Evolutionary conservation across 2,797 vertebrate species (phyloP), one percentile per base, ranked within the genome.

Genomic region (Podargus strigoides): DNA sequence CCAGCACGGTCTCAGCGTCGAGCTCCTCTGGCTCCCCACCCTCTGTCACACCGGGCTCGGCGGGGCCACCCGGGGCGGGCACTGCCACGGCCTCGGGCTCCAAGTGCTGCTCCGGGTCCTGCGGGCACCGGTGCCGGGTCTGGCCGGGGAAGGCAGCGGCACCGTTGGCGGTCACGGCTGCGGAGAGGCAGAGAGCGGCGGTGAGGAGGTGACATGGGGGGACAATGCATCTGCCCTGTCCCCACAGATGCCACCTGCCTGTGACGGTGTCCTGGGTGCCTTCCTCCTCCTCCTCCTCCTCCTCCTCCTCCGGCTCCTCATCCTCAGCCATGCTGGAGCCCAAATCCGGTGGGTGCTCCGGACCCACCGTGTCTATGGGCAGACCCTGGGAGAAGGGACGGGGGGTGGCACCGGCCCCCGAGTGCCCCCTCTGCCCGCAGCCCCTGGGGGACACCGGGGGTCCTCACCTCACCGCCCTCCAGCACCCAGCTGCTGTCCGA

Each of bases 401-500:
- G 17, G 27, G 34, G 9, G 41, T 4, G 26, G 22, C 46, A 66
- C 4, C 6, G 12, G 11, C 19, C 17, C 41, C 36, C n/a, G n/a
- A n/a, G n/a, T 15, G 7, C 21, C n/a, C 8, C 20, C 32, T 19
- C 10, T 44, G 14, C 44, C 62, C 9, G 12, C 41, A 42, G 44
- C 22, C 23, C n/a, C 5, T n/a, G n/a, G 17, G 12, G n/a, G 16
- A 44, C 42, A 44, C 49, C 49, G 47, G 62, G 36, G 7, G 20
- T 22, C 46, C 62, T 63, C 85, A 99, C 98, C 98, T 99, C 98
- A 10, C 98, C 89, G 72, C 98, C 97, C 1, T 98, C 96, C 77
- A 98, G 97, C 90, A 99, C 99, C 98, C 98, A 99, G 97, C 97
- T 98, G 97, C 98, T 98, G 70, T 98, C 98, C 1, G 98, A 98